Evolutionary conservation across 2,888 invertebrate genomes (phyloP).

Genomic region (Julus scandinavius): DNA sequence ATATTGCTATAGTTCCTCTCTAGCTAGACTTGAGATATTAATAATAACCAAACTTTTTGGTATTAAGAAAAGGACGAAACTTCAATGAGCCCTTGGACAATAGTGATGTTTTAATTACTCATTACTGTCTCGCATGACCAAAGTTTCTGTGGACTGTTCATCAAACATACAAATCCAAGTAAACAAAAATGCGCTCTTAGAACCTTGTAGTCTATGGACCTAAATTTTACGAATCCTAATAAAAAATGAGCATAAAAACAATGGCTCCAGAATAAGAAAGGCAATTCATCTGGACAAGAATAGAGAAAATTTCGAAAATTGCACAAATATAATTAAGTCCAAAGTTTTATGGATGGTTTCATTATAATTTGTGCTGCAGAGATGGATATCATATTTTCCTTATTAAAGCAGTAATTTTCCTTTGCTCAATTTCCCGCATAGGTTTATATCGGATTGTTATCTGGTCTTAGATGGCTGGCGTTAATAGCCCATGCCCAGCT

Average conservation of each 20-base stretch:
- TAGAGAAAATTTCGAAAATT: not conserved
- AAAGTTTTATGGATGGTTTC: not conserved
- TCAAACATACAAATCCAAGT: too few species aligned
- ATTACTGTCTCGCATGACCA: too few species aligned
- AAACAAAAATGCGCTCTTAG: not conserved
- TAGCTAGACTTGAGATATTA: too few species aligned
- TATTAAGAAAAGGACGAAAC: too few species aligned
- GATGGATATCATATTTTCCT: slow-evolving; percentile 9
- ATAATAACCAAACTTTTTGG: too few species aligned
- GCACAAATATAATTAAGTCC: not conserved
- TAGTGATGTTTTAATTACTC: too few species aligned
- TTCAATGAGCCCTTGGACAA: too few species aligned
- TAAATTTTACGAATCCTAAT: too few species aligned
- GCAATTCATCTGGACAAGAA: not conserved
- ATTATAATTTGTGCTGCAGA: not conserved
- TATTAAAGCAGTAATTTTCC: not conserved
- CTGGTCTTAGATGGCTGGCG: not conserved
- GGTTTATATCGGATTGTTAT: slow-evolving; percentile 4
- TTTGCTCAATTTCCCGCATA: not conserved
- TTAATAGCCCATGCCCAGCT: slow-evolving; percentile 5
- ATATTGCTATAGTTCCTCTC: too few species aligned
- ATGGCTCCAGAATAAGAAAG: too few species aligned
- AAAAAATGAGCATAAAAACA: too few species aligned
- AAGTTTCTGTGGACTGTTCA: too few species aligned
- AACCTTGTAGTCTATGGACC: not conserved